Base-by-base conservation (phyloP, 2,113 vertebrate species). In the Cromileptes altivelis region DNA sequence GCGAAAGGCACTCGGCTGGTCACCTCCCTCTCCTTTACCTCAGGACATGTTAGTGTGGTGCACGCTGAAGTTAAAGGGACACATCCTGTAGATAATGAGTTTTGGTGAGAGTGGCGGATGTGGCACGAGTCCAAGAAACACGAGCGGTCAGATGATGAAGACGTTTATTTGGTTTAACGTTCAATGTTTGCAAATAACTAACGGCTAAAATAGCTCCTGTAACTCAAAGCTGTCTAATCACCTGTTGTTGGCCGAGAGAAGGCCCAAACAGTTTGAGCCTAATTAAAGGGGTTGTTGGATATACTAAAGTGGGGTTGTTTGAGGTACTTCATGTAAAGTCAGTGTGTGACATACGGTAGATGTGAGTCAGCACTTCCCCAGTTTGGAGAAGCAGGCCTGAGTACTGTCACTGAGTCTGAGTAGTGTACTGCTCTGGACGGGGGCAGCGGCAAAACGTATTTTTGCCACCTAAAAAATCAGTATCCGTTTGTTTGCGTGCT, bases 1-100 rank as follows among this genome's bases (percentile, higher is more conserved):
- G 65, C 63, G 58, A 87, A 70, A 74, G 72, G 69, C 78, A n/a
- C 69, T 71, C 70, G 15, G 40, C 64, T 4, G 17, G 49, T 84
- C 71, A 45, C 61, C 56, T 71, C 79, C 14, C 77, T 50, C 72
- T 68, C 49, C 62, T 73, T 86, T 78, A 73, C 23, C 45, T 25
- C 15, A n/a, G 55, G 18, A 25, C 13, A 62, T 15, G 67, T 62
- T 40, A 45, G 45, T 70, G 49, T 21, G 61, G 18, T 30, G 69
- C n/a, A 53, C 15, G 18, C 15, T 50, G 6, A 45, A 69, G 45
- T 50, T 52, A 14, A 56, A 77, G 21, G 21, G 19, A 55, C 68
- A 63, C 21, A 8, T 63, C 55, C 40, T 15, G 3, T 25, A 25
- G 21, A 14, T 23, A 45, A 64, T 67, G 23, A 18, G 50, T 10